A percentile compares a stretch with the other conserved stretches of the same genome.
phyloP scores from a whole-genome alignment of 2,113 vertebrate species.

The Clupea harengus region DNA sequence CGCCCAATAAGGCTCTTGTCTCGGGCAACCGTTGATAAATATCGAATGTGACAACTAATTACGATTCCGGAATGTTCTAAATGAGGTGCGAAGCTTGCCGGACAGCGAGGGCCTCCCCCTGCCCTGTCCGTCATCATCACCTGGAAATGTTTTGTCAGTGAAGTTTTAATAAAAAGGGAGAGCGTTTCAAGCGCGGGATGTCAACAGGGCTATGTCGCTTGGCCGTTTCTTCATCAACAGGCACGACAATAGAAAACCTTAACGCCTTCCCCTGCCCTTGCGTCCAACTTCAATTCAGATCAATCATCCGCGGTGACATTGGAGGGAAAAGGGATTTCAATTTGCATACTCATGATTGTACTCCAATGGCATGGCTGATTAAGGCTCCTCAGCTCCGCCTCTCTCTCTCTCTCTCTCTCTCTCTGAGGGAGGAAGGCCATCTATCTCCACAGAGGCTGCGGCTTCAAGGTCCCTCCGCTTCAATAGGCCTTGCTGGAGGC shows the following conservation, averaged over 20 bases:
- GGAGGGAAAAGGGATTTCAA: background rate
- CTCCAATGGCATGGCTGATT: conserved; percentile 26
- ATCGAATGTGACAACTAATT: conserved; percentile 64
- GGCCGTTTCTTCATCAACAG: background rate
- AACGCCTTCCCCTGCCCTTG: background rate
- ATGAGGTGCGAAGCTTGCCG: conserved; percentile 38
- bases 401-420: conserved; percentile 12
- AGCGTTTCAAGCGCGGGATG: background rate
- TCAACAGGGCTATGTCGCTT: background rate
- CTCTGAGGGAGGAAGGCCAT: conserved; percentile 29
- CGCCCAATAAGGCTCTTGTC: conserved; percentile 54
- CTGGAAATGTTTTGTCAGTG: conserved; percentile 1
- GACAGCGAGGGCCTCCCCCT: conserved; percentile 40
- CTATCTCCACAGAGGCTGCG: conserved; percentile 35
- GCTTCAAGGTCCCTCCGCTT: conserved; percentile 47
- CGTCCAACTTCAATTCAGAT: conserved; percentile 6
- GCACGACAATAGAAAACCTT: background rate
- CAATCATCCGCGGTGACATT: background rate
- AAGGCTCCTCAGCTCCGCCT: conserved; percentile 30
- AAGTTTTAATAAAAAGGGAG: background rate
- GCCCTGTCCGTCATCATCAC: background rate
- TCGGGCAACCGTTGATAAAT: conserved; percentile 54
- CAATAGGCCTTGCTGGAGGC: conserved; percentile 50
- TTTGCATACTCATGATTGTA: conserved; percentile 43
- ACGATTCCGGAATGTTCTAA: conserved; percentile 62